Base-by-base conservation (phyloP, 2,113 vertebrate species). In the Hemichromis elongatus region DNA sequence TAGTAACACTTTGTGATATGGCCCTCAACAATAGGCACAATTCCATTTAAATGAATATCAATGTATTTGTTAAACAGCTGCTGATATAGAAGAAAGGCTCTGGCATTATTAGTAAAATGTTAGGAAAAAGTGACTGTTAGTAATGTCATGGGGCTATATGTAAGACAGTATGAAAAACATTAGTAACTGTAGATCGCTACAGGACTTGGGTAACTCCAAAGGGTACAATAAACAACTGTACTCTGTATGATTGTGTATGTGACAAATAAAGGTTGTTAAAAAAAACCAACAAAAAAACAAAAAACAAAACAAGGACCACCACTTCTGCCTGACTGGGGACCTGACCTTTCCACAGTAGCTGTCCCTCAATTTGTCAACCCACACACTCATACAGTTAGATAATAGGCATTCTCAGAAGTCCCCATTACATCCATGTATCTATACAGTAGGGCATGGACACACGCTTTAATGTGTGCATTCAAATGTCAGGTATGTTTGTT, bases 341-440 rank as follows among this genome's bases (percentile, higher is more conserved):
- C 77, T 91, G 92, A 93, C 90, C 90, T 93, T 93, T 92, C 73
- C 53, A 73, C 50, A 79, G 77, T 80, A 55, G 84, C 81, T 85
- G 70, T 37, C 78, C 78, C 45, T 82, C 86, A 87, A 83, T 84
- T 78, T 86, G 28, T 84, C 89, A 79, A 75, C 83, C 73, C 81
- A 85, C 77, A 87, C 84, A 80, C 59, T 79, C 40, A 79, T 81
- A 79, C 21, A 75, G 68, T 79, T 80, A 79, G 79, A 86, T 91
- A 91, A 89, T 91, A 83, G 86, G 83, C 83, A 79, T 89, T 77
- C 89, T 84, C 84, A 61, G 77, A 82, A 88, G 86, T 77, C 75
- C 37, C 53, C 14, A 66, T 75, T 70, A 79, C 81, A 78, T n/a
- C 66, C 12, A 30, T 82, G 77, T 70, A 30, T 78, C 77, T 70